These are phyloP conservation scores for Ptycholaimellus sp. DNA, from an alignment of 2,888 invertebrate species.

Conservation along the genomic window DNA sequence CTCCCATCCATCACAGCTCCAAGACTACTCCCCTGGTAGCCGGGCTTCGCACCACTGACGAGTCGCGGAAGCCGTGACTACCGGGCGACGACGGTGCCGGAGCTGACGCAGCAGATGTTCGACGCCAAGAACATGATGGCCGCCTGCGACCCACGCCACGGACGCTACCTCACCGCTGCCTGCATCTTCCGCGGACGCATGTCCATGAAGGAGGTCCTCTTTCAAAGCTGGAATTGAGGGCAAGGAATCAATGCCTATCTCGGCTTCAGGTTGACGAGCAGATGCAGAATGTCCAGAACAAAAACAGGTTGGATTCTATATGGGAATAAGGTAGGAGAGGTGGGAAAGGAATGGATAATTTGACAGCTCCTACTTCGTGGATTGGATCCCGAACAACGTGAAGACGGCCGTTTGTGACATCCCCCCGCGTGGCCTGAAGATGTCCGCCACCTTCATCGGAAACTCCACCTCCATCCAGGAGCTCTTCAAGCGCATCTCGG, in stretches of 20 bases:
- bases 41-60: slow-evolving; percentile 62
- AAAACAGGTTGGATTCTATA: too few species aligned
- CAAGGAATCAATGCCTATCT: too few species aligned
- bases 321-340: too few species aligned
- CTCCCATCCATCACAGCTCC: too few species aligned
- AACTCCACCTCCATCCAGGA: slow-evolving; percentile 72
- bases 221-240: too few species aligned
- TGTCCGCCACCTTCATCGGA: slow-evolving; percentile 77
- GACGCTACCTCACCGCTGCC: slow-evolving; percentile 38
- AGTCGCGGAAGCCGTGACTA: slow-evolving; percentile 33
- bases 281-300: too few species aligned
- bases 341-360: too few species aligned
- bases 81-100: slow-evolving; percentile 45
- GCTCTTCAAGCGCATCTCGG: slow-evolving; percentile 60
- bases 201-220: slow-evolving; percentile 40
- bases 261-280: too few species aligned
- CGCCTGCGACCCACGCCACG: slow-evolving; percentile 33
- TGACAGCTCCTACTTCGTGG: slow-evolving; percentile 57
- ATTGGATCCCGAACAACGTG: slow-evolving; percentile 75
- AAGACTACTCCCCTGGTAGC: slow-evolving; percentile 27
- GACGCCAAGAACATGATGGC: slow-evolving; percentile 37
- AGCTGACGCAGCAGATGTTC: slow-evolving; percentile 47
- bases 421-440: slow-evolving; percentile 61
- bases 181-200: slow-evolving; percentile 37
- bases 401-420: slow-evolving; percentile 81